Conservation (phyloP, 2,888 invertebrate species). For the Pimpla rufipes region DNA sequence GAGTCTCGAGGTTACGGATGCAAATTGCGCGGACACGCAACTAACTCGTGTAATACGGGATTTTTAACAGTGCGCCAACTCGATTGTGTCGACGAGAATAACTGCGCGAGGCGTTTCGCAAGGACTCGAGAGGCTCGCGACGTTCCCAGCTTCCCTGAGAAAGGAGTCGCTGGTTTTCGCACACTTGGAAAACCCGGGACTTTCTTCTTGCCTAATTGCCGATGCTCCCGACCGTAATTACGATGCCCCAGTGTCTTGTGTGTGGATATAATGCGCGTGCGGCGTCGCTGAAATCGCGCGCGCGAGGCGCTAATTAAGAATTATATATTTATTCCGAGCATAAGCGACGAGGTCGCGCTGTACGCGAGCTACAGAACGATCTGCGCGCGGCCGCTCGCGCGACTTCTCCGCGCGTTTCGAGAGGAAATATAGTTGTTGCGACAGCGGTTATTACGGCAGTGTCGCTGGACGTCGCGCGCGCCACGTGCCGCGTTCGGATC, state of each 20-base stretch:
- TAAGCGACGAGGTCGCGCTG: constrained; percentile 38
- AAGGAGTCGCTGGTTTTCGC: constrained; percentile 3
- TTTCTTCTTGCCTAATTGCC: constrained; percentile 37
- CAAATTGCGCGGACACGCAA: too few species aligned
- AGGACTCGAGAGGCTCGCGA: not conserved
- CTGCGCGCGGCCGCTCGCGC: not conserved
- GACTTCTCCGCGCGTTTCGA: constrained; percentile 6
- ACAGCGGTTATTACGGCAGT: constrained; percentile 49
- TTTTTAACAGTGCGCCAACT: too few species aligned
- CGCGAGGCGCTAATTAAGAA: constrained; percentile 58
- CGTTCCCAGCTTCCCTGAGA: constrained; percentile 7
- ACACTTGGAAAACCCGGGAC: not conserved
- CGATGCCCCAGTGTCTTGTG: constrained; percentile 1
- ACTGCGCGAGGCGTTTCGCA: constrained; percentile 24
- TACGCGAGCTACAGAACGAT: not conserved
- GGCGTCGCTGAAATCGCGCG: constrained; percentile 5
- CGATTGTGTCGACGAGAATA: not conserved
- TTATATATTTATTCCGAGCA: constrained; percentile 62
- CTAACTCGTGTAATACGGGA: too few species aligned
- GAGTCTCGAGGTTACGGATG: too few species aligned
- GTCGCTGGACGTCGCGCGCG: constrained; percentile 53
- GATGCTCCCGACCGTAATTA: constrained; percentile 36
- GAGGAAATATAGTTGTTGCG: constrained; percentile 61
- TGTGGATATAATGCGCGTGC: constrained; percentile 15
- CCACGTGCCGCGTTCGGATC: constrained; percentile 46